Conservation (phyloP, 2,113 vertebrate genomes). For the Oxyruncus cristatus region DNA sequence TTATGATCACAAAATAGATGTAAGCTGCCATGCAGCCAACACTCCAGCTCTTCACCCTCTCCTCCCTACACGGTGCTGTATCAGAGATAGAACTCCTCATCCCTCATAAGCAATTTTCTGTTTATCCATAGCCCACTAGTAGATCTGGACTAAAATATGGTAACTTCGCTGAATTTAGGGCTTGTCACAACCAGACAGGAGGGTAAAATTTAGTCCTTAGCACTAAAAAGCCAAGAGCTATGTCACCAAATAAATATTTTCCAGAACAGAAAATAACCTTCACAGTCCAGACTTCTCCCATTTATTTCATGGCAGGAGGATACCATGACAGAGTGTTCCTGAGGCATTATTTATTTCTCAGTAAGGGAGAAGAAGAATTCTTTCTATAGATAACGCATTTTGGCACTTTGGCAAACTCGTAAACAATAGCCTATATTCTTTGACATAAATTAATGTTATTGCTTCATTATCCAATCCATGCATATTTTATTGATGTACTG, state of each 20-base stretch:
- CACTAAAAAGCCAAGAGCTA: neutral
- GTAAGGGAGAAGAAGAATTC: neutral
- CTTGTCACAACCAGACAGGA: neutral
- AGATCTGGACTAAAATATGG: neutral
- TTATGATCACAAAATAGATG: neutral
- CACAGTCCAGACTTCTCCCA: neutral
- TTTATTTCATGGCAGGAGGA: neutral
- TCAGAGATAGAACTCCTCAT: neutral
- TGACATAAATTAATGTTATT: constrained; percentile 58
- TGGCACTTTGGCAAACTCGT: constrained; percentile 8
- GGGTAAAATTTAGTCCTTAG: neutral
- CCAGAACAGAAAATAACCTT: neutral
- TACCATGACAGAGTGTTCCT: neutral
- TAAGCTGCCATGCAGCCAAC: neutral
- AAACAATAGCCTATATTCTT: constrained; percentile 55
- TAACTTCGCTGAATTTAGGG: neutral
- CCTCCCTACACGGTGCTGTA: neutral
- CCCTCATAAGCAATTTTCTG: neutral
- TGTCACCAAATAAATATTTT: neutral
- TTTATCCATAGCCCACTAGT: neutral
- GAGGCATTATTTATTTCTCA: neutral
- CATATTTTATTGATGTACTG: constrained; percentile 62
- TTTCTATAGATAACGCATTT: constrained; percentile 10
- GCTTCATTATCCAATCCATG: constrained; percentile 66
- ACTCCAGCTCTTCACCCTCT: neutral